A percentile compares a stretch with the other conserved stretches of the same genome.
Evolutionary conservation across 2,113 vertebrate genomes (phyloP).

Genomic region (Microcebus tavaratra): DNA sequence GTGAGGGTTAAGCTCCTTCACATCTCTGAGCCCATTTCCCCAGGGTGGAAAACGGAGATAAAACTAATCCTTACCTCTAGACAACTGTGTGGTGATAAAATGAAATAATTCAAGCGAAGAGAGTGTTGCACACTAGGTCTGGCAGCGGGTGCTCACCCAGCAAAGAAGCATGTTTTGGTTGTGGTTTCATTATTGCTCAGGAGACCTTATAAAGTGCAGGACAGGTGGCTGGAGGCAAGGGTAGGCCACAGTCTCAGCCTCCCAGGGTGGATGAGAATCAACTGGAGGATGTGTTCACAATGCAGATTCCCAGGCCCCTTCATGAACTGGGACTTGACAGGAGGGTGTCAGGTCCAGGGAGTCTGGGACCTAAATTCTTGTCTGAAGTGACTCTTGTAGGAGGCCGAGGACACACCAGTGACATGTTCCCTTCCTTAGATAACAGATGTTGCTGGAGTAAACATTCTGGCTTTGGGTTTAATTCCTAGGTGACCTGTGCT

Average conservation of each 20-base stretch:
- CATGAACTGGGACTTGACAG: neutral
- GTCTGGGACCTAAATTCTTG: neutral
- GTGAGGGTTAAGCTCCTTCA: neutral
- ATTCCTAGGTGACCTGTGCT: neutral
- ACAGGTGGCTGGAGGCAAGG: neutral
- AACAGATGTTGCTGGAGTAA: neutral
- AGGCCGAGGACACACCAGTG: neutral
- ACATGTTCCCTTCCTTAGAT: neutral
- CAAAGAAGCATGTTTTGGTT: neutral
- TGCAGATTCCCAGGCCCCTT: neutral
- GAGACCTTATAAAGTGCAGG: neutral
- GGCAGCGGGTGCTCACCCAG: neutral
- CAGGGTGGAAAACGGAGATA: neutral
- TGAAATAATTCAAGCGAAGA: neutral
- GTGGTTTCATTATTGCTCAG: neutral
- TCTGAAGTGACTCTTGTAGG: neutral
- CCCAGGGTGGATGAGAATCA: neutral
- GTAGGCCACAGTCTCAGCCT: neutral
- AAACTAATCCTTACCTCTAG: neutral
- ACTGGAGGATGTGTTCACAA: neutral
- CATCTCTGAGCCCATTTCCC: conserved; percentile 8
- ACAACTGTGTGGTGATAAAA: neutral
- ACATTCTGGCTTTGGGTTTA: neutral
- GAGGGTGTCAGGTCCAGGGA: neutral
- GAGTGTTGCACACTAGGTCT: neutral